Percentiles rank a stretch among this genome's conserved stretches.
Evolutionary conservation across 2,888 invertebrate species (phyloP).

Genomic region (Nemoura dubitans): DNA sequence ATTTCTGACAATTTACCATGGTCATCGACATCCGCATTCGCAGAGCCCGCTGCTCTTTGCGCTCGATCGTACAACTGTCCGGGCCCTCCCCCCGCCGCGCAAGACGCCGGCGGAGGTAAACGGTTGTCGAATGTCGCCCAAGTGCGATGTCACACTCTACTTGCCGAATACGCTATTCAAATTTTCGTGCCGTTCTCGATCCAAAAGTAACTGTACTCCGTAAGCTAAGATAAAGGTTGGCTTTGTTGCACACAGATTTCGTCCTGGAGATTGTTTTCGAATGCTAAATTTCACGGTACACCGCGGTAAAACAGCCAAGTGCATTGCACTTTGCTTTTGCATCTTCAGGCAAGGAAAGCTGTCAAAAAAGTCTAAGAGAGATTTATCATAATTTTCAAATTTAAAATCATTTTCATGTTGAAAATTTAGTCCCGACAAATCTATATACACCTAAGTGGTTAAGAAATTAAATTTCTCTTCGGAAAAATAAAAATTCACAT

Average conservation of each 20-base stretch:
- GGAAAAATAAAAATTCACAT: neutral
- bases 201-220: neutral
- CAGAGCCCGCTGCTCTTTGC: neutral
- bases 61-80: too few relatives aligned
- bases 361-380: neutral
- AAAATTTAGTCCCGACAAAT: neutral
- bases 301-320: neutral
- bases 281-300: constrained; percentile 14
- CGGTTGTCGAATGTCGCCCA: neutral
- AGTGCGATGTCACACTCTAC: constrained; percentile 16
- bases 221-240: neutral
- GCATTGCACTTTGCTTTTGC: neutral
- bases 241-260: constrained; percentile 12
- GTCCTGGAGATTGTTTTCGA: neutral
- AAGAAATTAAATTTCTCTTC: constrained; percentile 18
- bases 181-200: neutral
- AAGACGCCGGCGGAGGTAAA: too few relatives aligned
- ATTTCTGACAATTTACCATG: neutral
- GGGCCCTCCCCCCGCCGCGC: too few relatives aligned
- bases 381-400: constrained; percentile 38
- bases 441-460: neutral
- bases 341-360: constrained; percentile 3
- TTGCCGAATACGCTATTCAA: neutral
- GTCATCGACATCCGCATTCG: constrained; percentile 7
- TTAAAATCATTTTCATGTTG: neutral